A percentile compares a stretch with the other conserved stretches of the same genome.
These are phyloP conservation scores for Labeo rohita DNA, from an alignment of 2,113 vertebrate genomes.

Conservation along the genomic window DNA sequence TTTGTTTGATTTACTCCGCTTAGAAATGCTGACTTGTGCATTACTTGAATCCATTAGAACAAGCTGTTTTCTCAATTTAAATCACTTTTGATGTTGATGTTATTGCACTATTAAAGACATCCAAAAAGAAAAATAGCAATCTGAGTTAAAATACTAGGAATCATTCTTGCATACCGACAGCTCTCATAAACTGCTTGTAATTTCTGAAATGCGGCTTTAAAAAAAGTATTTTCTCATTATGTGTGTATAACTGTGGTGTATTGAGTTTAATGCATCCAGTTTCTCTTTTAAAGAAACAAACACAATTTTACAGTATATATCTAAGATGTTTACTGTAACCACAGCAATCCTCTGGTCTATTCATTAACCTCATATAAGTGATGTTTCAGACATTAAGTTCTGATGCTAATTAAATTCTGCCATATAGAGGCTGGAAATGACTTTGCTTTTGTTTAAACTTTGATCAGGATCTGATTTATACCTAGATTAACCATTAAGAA, in stretches of 20 bases:
- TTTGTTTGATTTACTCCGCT: neutral
- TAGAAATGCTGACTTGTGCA: conserved; percentile 17
- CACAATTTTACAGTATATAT: neutral
- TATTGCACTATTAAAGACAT: neutral
- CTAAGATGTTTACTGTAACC: neutral
- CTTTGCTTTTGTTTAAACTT: neutral
- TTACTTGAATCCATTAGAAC: neutral
- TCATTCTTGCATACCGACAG: neutral
- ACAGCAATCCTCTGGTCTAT: neutral
- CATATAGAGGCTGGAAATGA: neutral
- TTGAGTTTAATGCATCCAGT: neutral
- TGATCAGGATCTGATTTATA: conserved; percentile 6
- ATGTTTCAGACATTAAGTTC: neutral
- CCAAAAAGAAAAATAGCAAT: neutral
- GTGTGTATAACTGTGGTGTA: neutral
- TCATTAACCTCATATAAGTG: neutral
- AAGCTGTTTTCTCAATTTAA: neutral
- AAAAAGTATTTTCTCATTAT: neutral
- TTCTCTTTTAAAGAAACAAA: neutral
- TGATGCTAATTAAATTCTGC: neutral
- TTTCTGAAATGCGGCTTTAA: neutral
- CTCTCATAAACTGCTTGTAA: neutral
- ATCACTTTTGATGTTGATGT: neutral
- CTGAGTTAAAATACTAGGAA: neutral
- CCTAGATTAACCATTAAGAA: neutral